Conservation (phyloP, 2,797 vertebrate species). For the Bovichtus variegatus region DNA sequence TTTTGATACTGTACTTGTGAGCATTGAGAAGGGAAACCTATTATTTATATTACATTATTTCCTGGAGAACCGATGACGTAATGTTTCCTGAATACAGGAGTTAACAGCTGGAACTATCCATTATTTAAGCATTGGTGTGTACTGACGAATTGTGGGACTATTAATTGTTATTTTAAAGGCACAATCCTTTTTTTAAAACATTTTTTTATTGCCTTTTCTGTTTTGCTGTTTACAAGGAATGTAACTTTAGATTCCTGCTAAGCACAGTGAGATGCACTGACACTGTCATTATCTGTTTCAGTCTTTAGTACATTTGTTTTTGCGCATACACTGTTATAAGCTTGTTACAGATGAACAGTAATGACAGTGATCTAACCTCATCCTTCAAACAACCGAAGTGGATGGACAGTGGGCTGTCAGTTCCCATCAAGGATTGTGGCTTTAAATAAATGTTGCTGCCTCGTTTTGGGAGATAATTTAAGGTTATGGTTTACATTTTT, state of each 20-base stretch:
- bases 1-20: slow-evolving; percentile 64
- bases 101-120: slow-evolving; percentile 14
- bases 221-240: slow-evolving; percentile 70
- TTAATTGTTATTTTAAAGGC: slow-evolving; percentile 55
- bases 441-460: slow-evolving; percentile 53
- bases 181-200: slow-evolving; percentile 56
- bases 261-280: slow-evolving; percentile 66
- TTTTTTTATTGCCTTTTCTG: slow-evolving; percentile 40
- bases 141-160: slow-evolving; percentile 30
- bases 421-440: slow-evolving; percentile 59
- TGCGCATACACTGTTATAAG: slow-evolving; percentile 46
- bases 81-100: slow-evolving; percentile 11
- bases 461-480: slow-evolving; percentile 27
- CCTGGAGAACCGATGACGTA: slow-evolving; percentile 17
- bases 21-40: slow-evolving; percentile 56
- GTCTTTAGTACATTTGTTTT: slow-evolving; percentile 34
- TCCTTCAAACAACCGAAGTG: slow-evolving; percentile 54
- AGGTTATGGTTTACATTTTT: slow-evolving; percentile 56
- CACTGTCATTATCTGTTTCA: slow-evolving; percentile 41
- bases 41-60: slow-evolving; percentile 52
- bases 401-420: slow-evolving; percentile 30
- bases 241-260: slow-evolving; percentile 66
- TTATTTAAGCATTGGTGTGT: slow-evolving; percentile 25
- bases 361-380: slow-evolving; percentile 32
- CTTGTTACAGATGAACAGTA: neutral